Evolutionary conservation across 53 echinoderm and acorn worm species (phyloP).

Genomic region (Arbacia lixula): DNA sequence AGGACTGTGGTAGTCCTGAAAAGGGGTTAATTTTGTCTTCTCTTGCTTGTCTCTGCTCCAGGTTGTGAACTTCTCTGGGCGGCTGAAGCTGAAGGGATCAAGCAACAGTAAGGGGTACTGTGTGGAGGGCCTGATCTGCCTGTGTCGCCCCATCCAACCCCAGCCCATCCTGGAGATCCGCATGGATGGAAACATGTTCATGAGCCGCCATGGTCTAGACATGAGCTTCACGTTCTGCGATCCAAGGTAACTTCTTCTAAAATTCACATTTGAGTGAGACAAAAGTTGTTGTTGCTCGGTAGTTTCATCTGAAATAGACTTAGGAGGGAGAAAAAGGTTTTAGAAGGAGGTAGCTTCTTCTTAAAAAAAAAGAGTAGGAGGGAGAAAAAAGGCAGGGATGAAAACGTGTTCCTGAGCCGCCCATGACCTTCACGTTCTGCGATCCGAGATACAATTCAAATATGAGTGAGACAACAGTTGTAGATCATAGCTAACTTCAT

Average conservation of each 20-base stretch:
- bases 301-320: no score
- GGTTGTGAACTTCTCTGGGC: slow-evolving; percentile 96
- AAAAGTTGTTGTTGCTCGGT: no score
- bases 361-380: no score
- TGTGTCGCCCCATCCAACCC: slow-evolving; percentile 94
- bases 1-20: no score
- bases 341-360: no score
- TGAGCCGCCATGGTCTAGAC: slow-evolving; percentile 95
- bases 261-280: no score
- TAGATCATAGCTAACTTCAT: no score
- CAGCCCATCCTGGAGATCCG: slow-evolving; percentile 93
- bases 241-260: slow-evolving; percentile 93
- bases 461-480: no score
- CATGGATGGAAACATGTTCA: slow-evolving; percentile 99
- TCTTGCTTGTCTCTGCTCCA: slow-evolving; percentile 14
- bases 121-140: slow-evolving; percentile 93
- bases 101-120: slow-evolving; percentile 85
- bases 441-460: slow-evolving; percentile 95
- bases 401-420: slow-evolving; percentile 95
- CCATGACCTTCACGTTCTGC: slow-evolving; percentile 95
- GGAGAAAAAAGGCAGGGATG: no score
- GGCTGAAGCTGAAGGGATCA: slow-evolving; percentile 85
- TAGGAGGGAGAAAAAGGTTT: no score
- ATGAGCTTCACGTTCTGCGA: slow-evolving; percentile 99
- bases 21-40: no score